These are phyloP conservation scores for Dunckerocampus dactyliophorus DNA, from an alignment of 2,113 vertebrate genomes.

Conservation along the genomic window DNA sequence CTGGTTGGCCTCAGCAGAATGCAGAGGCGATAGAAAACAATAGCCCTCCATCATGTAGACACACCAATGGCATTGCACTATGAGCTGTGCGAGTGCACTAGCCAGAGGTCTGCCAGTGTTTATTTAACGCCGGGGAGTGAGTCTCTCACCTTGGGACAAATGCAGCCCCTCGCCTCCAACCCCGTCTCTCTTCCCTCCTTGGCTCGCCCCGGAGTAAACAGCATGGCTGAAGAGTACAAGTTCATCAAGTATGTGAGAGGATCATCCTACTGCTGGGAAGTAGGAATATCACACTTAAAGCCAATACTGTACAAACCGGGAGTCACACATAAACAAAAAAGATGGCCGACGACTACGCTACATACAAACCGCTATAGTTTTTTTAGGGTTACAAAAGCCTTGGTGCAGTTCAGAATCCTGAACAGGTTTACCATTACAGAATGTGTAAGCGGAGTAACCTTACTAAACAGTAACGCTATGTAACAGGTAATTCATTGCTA, in stretches of 20 bases:
- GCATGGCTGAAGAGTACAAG: constrained; percentile 47
- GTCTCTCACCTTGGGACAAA: constrained; percentile 68
- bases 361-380: too few species aligned
- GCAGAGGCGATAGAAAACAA: constrained; percentile 70
- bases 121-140: constrained; percentile 62
- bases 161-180: constrained; percentile 28
- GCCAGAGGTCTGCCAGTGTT: constrained; percentile 68
- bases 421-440: too few species aligned
- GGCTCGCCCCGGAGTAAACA: constrained; percentile 58
- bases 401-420: too few species aligned
- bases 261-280: constrained; percentile 16
- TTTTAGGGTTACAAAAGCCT: too few species aligned
- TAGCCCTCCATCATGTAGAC: constrained; percentile 69
- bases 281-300: background rate
- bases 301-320: too few species aligned
- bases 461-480: too few species aligned
- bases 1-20: constrained; percentile 54
- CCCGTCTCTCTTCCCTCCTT: constrained; percentile 32
- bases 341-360: too few species aligned
- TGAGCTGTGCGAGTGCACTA: constrained; percentile 53
- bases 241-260: constrained; percentile 51
- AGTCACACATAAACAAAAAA: too few species aligned
- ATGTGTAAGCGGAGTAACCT: too few species aligned
- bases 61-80: constrained; percentile 59
- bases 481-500: too few species aligned